Evolutionary conservation across 2,113 vertebrate genomes (phyloP), one percentile per base, ranked within the genome.

Genomic region (Turnix velox): DNA sequence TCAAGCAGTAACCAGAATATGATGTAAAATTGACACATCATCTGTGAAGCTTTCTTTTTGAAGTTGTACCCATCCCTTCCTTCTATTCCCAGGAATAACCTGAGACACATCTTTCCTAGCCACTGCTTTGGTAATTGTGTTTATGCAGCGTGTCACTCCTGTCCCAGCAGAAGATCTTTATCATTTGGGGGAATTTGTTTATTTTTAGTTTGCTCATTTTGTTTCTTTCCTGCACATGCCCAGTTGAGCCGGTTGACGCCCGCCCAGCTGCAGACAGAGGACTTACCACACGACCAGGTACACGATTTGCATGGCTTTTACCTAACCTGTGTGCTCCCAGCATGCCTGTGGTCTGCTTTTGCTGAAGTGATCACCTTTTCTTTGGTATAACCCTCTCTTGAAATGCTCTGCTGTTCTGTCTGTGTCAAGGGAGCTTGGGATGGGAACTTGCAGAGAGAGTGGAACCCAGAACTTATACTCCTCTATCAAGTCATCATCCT

Each of bases 201-300:
- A 96, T 97, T 46, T 87, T 97, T 91, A 97, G 27, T 85, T 98
- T 97, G 96, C 90, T 96, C 94, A n/a, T 97, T 94, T 93, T 92
- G 79, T 95, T 82, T 95, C 91, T 96, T 97, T 71, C 95, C 96
- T 97, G 97, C 80, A 94, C 51, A 73, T 83, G 79, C 84, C 96
- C 95, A 99, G 99, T 99, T 59, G 99, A 99, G 90, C 98, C 98
- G 6, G 98, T 99, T 39, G 99, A 99, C 79, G 98, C 98, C 81
- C 98, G 98, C 82, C 99, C 99, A 20, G 98, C 97, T 84, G 97
- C 98, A 39, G 99, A 99, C 96, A 97, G 99, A 98, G 99, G 98
- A 96, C 96, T 99, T 92, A 99, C 99, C 87, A 99, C 99, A 87
- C 97, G 98, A 95, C 98, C 99, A 98, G 99, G 99, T 99, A 96